Conservation (phyloP, 1,140 invertebrate genomes). For the Anoplophora glabripennis region DNA sequence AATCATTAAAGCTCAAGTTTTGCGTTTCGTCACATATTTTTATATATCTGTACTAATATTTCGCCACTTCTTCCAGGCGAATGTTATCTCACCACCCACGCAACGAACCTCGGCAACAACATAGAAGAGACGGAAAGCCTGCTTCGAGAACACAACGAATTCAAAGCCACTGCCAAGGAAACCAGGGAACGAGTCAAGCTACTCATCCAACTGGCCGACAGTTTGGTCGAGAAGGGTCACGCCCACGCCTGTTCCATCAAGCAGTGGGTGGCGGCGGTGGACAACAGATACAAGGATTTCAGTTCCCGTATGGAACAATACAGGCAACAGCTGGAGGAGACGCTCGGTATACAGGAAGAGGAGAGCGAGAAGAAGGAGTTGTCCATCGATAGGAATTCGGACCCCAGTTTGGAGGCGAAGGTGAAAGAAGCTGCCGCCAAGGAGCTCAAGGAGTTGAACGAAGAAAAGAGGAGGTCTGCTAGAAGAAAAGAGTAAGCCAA, state of each 20-base stretch:
- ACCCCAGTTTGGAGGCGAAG: conserved; percentile 78
- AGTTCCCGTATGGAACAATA: conserved; percentile 91
- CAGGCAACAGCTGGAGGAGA: conserved; percentile 71
- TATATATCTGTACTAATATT: background rate
- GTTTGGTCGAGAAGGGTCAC: conserved; percentile 93
- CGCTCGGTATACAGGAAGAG: conserved; percentile 64
- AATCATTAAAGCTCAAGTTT: too few relatives aligned
- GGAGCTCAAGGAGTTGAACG: conserved; percentile 80
- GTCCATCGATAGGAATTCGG: conserved; percentile 72
- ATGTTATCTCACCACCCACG: conserved; percentile 58
- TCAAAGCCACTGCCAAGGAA: conserved; percentile 88
- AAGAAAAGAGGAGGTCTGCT: conserved; percentile 90
- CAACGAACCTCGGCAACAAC: conserved; percentile 68
- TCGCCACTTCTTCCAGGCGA: conserved; percentile 26
- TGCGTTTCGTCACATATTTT: too few relatives aligned
- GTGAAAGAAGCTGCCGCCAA: conserved; percentile 64
- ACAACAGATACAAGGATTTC: conserved; percentile 94
- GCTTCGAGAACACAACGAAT: conserved; percentile 85
- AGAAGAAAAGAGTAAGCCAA: conserved; percentile 82
- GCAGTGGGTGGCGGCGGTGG: conserved; percentile 91
- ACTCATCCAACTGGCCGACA: conserved; percentile 90
- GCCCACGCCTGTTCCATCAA: conserved; percentile 90
- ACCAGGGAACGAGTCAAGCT: conserved; percentile 90
- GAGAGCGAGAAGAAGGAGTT: conserved; percentile 59
- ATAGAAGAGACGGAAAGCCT: conserved; percentile 79